Conservation (phyloP, 2,888 invertebrate genomes). For the Ormyrus rosae region DNA sequence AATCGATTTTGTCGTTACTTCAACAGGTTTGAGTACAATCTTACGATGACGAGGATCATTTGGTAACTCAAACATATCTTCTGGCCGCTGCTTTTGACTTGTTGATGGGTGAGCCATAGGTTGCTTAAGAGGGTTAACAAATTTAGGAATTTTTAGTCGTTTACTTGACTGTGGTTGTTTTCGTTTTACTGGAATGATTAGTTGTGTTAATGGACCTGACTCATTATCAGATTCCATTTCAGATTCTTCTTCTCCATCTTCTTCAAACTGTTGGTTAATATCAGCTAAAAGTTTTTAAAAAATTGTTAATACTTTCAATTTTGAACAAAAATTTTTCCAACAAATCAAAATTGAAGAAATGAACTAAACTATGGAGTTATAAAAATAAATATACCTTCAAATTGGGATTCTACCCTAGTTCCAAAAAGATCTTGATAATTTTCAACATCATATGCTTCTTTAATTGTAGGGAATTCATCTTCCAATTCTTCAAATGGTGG, state of each 20-base stretch:
- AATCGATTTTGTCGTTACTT: conserved; percentile 33
- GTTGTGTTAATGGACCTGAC: conserved; percentile 67
- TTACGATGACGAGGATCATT: conserved; percentile 75
- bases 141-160: conserved; percentile 78
- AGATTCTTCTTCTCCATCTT: conserved; percentile 77
- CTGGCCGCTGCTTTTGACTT: conserved; percentile 73
- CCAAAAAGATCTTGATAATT: conserved; percentile 70
- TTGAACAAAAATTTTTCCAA: not conserved
- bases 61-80: conserved; percentile 79
- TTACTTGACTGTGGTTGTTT: conserved; percentile 73
- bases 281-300: not conserved
- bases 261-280: conserved; percentile 37
- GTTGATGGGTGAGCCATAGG: conserved; percentile 58
- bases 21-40: conserved; percentile 78
- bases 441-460: conserved; percentile 69
- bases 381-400: conserved; percentile 54
- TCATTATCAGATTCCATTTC: conserved; percentile 83
- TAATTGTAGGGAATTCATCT: conserved; percentile 69
- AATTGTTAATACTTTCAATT: not conserved
- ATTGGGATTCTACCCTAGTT: conserved; percentile 62
- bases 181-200: conserved; percentile 77
- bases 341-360: not conserved
- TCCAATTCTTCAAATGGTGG: conserved; percentile 85
- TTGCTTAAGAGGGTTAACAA: conserved; percentile 76
- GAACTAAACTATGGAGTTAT: not conserved